phyloP scores from a whole-genome alignment of 1,140 invertebrate species.

The Brachionus paranguensis region DNA sequence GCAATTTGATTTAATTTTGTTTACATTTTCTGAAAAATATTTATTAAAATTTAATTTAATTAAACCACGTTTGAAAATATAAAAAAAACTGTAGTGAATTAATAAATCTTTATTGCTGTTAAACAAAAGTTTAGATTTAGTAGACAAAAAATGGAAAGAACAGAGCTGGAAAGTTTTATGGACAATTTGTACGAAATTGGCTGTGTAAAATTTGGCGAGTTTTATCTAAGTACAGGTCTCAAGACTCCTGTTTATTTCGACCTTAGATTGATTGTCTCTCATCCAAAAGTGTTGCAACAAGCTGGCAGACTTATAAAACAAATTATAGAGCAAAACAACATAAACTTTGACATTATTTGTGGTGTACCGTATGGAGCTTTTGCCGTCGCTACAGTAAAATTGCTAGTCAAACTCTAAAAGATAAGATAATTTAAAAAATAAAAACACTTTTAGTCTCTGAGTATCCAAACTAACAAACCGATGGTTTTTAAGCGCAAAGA shows the following conservation, averaged over 20 bases:
- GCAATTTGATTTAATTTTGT: background rate
- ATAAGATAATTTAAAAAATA: too few species aligned
- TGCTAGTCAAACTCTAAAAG: background rate
- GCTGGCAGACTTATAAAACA: background rate
- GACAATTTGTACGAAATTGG: slow-evolving; percentile 39
- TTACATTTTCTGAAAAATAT: background rate
- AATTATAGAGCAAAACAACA: background rate
- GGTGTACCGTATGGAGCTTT: slow-evolving; percentile 94
- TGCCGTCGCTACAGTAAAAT: slow-evolving; percentile 71
- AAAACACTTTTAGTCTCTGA: slow-evolving; percentile 47
- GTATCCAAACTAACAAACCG: slow-evolving; percentile 61
- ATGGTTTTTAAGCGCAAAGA: slow-evolving; percentile 81
- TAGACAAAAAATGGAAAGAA: background rate
- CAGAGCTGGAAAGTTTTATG: slow-evolving; percentile 32
- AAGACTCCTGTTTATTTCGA: slow-evolving; percentile 91
- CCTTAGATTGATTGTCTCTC: slow-evolving; percentile 76
- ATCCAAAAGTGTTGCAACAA: slow-evolving; percentile 68
- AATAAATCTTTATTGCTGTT: too few species aligned
- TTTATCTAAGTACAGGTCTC: slow-evolving; percentile 59
- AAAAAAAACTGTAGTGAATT: background rate
- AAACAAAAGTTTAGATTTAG: slow-evolving; percentile 61
- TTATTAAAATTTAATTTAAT: background rate
- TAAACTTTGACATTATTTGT: slow-evolving; percentile 69
- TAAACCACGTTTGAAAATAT: background rate
- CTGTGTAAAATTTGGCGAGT: slow-evolving; percentile 34